Evolutionary conservation across 2,113 vertebrate species (phyloP).

Genomic region (Eublepharis macularius): DNA sequence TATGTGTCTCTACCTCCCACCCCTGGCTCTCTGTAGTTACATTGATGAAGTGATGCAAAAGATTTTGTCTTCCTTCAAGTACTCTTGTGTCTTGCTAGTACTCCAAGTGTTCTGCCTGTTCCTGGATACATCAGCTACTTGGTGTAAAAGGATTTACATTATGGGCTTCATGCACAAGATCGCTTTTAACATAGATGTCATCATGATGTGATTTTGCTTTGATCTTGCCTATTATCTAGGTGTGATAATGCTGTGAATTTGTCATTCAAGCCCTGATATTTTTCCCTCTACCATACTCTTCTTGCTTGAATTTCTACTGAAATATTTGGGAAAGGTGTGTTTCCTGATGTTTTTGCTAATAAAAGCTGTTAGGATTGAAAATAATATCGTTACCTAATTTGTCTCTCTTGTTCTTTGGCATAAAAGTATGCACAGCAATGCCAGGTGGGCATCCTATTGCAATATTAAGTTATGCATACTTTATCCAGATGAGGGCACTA

Average conservation of each 20-base stretch:
- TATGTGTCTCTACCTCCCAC: not conserved
- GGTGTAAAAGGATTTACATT: too few species aligned
- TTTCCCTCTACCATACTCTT: not conserved
- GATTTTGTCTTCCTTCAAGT: not conserved
- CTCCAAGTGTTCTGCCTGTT: not conserved
- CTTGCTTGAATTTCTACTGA: not conserved
- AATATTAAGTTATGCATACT: not conserved
- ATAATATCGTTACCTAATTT: accelerated
- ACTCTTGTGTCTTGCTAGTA: not conserved
- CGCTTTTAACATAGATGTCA: not conserved
- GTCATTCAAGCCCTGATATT: not conserved
- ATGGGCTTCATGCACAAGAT: not conserved
- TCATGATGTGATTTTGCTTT: not conserved
- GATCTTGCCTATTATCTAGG: not conserved
- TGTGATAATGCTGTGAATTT: not conserved
- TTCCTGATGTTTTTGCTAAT: not conserved
- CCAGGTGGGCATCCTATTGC: not conserved
- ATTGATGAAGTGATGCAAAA: not conserved
- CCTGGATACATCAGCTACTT: not conserved
- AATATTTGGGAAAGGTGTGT: not conserved
- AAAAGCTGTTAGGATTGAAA: not conserved
- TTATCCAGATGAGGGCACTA: not conserved
- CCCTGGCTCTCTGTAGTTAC: not conserved
- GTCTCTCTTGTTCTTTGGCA: not conserved
- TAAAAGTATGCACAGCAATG: not conserved